Evolutionary conservation across 1,140 invertebrate genomes (phyloP).

Genomic region (Calephelis nemesis): DNA sequence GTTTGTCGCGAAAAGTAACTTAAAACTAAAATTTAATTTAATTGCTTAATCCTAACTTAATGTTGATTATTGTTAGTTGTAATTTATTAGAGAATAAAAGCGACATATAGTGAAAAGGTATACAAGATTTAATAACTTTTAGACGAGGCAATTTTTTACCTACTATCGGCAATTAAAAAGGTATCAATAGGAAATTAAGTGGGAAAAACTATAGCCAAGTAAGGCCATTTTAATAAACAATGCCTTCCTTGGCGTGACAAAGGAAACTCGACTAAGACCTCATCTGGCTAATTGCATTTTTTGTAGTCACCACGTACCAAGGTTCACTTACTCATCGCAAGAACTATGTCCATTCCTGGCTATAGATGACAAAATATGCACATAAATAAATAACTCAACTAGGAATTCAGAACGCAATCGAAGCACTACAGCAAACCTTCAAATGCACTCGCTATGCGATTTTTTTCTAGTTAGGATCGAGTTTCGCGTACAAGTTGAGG

Average conservation of each 20-base stretch:
- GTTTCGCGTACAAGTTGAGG: slow-evolving; percentile 62
- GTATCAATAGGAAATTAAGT: slow-evolving; percentile 45
- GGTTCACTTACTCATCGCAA: slow-evolving; percentile 71
- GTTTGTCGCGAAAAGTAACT: no score
- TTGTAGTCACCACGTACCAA: slow-evolving; percentile 68
- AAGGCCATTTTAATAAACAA: slow-evolving; percentile 66
- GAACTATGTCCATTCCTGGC: slow-evolving; percentile 67
- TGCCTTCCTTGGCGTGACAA: slow-evolving; percentile 66
- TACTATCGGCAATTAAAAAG: slow-evolving; percentile 33
- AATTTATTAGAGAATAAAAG: not conserved
- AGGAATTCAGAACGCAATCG: slow-evolving; percentile 50
- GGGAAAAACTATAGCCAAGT: slow-evolving; percentile 40
- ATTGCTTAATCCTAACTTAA: not conserved
- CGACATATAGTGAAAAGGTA: not conserved
- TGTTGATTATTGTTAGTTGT: not conserved
- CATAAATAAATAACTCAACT: slow-evolving; percentile 56
- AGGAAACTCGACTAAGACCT: slow-evolving; percentile 63
- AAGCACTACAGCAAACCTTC: slow-evolving; percentile 64
- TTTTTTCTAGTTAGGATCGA: slow-evolving; percentile 51
- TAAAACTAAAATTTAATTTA: no score
- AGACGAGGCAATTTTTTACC: not conserved
- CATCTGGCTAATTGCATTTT: slow-evolving; percentile 71
- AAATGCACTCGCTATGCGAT: slow-evolving; percentile 39
- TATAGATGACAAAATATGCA: slow-evolving; percentile 52
- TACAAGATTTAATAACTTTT: not conserved